phyloP scores from a whole-genome alignment of 1,140 invertebrate species.

The Hycleus phaleratus region DNA sequence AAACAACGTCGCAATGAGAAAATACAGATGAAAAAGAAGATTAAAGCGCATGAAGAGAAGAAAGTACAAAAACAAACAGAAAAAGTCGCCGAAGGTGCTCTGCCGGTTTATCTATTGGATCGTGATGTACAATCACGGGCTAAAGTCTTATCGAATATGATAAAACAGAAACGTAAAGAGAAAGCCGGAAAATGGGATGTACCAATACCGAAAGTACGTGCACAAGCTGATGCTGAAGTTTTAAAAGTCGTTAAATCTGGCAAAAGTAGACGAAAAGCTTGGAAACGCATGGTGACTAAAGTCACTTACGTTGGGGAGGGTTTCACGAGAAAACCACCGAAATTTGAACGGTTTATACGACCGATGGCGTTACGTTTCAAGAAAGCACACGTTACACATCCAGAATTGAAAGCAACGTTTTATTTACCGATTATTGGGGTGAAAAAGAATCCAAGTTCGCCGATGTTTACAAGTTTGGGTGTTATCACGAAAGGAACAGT shows the following conservation, averaged over 20 bases:
- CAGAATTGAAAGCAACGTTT: constrained; percentile 98
- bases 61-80: constrained; percentile 81
- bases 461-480: constrained; percentile 94
- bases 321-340: constrained; percentile 98
- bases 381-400: constrained; percentile 98
- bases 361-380: constrained; percentile 96
- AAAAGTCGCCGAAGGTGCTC: constrained; percentile 77
- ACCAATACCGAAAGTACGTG: constrained; percentile 95
- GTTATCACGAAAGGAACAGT: constrained; percentile 99
- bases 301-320: constrained; percentile 96
- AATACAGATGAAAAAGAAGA: constrained; percentile 98
- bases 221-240: constrained; percentile 96
- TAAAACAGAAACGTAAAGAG: constrained; percentile 99
- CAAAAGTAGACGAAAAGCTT: constrained; percentile 92
- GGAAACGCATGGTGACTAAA: constrained; percentile 99
- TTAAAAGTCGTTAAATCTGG: constrained; percentile 93
- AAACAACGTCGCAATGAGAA: constrained; percentile 96
- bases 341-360: constrained; percentile 98
- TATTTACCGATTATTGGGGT: constrained; percentile 97
- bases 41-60: constrained; percentile 86
- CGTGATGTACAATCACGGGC: constrained; percentile 89
- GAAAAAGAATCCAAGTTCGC: constrained; percentile 97
- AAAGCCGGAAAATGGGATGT: constrained; percentile 99
- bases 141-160: constrained; percentile 97
- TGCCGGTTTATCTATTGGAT: constrained; percentile 95